These are phyloP conservation scores for Hemitrygon akajei DNA, from an alignment of 2,797 vertebrate species.

Conservation along the genomic window DNA sequence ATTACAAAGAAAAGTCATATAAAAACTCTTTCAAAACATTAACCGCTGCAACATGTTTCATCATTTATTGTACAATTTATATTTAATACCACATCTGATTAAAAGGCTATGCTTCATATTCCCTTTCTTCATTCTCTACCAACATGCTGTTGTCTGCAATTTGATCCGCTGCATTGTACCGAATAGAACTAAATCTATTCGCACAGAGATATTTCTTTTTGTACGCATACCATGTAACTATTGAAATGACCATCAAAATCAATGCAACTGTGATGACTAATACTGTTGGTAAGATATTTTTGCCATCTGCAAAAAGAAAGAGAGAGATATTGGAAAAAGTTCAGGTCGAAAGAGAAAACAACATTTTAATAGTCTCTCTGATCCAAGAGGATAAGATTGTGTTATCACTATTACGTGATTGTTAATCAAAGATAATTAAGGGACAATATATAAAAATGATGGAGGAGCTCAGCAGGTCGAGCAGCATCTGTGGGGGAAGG, in stretches of 20 bases:
- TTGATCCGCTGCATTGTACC: slow-evolving; percentile 63
- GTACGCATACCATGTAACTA: slow-evolving; percentile 67
- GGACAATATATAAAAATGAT: no score
- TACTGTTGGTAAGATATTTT: slow-evolving; percentile 47
- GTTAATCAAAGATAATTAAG: no score
- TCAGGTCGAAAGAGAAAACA: background rate
- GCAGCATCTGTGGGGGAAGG: no score
- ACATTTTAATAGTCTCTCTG: background rate
- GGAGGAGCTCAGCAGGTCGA: no score
- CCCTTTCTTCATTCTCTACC: slow-evolving; percentile 70
- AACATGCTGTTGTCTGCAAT: slow-evolving; percentile 66
- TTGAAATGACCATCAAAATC: slow-evolving; percentile 61
- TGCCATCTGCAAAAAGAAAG: slow-evolving; percentile 48
- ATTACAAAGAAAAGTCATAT: background rate
- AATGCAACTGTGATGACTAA: slow-evolving; percentile 69
- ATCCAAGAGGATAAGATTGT: background rate
- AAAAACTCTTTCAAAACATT: slow-evolving; percentile 4
- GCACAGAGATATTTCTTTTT: slow-evolving; percentile 52
- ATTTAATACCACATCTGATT: slow-evolving; percentile 40
- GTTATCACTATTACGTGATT: background rate
- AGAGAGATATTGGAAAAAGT: background rate
- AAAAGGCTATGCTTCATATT: slow-evolving; percentile 47
- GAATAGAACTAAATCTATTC: slow-evolving; percentile 58
- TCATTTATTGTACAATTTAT: slow-evolving; percentile 37
- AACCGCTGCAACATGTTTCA: background rate